Evolutionary conservation across 2,888 invertebrate species (phyloP).

Genomic region (Tinea semifulvella): DNA sequence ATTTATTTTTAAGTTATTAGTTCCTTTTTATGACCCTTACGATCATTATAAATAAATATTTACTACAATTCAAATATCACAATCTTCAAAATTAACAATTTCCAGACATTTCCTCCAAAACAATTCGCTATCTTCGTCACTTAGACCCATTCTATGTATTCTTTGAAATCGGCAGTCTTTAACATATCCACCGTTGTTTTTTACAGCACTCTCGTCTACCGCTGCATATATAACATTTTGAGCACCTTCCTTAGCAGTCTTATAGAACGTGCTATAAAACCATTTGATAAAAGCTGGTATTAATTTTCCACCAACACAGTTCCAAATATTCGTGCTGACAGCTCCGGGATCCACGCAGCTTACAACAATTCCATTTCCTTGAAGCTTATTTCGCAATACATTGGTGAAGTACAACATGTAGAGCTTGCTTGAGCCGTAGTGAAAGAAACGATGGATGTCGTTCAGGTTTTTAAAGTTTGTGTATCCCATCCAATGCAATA

Average conservation of each 20-base stretch:
- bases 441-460: conserved; percentile 24
- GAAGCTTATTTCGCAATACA: conserved; percentile 73
- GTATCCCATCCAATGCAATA: conserved; percentile 74
- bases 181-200: conserved; percentile 3
- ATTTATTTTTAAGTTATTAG: too few relatives aligned
- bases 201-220: neutral
- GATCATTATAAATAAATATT: too few relatives aligned
- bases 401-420: conserved; percentile 75
- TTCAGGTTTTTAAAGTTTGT: conserved; percentile 74
- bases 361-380: conserved; percentile 71
- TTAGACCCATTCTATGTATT: neutral
- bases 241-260: conserved; percentile 7
- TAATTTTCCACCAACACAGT: neutral
- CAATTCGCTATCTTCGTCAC: neutral
- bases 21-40: too few relatives aligned
- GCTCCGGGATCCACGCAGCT: conserved; percentile 88
- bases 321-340: conserved; percentile 75
- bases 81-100: conserved; percentile 1
- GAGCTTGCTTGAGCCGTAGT: conserved; percentile 74
- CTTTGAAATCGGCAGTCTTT: neutral
- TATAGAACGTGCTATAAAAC: conserved; percentile 1
- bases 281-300: neutral
- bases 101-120: conserved; percentile 4
- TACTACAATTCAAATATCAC: too few relatives aligned
- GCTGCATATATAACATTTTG: conserved; percentile 7